A percentile compares a stretch with the other conserved stretches of the same genome.
These are phyloP conservation scores for Ictalurus furcatus DNA, from an alignment of 2,113 vertebrate genomes.

Conservation along the genomic window DNA sequence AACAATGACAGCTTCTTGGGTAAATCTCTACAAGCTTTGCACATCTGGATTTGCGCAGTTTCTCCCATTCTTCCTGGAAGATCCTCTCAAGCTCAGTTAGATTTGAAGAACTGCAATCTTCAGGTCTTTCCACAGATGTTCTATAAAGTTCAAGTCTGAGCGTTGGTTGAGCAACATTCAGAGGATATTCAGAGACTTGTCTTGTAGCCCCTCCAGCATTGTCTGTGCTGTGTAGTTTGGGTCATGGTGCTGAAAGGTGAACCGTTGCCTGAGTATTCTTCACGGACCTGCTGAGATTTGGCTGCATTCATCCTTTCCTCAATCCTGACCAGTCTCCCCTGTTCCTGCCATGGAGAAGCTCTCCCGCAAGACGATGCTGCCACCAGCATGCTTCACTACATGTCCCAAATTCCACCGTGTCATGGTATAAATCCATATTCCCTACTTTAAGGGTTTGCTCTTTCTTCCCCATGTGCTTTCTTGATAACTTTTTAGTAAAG, in stretches of 20 bases:
- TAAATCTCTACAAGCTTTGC: not conserved
- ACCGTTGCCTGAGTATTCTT: not conserved
- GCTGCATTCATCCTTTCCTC: not conserved
- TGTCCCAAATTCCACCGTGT: not conserved
- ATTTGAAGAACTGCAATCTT: not conserved
- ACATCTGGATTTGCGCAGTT: not conserved
- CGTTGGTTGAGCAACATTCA: not conserved
- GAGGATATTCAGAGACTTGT: not conserved
- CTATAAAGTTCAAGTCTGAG: not conserved
- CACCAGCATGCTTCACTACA: not conserved
- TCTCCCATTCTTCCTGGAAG: not conserved
- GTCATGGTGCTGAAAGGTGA: not conserved
- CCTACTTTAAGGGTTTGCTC: not conserved
- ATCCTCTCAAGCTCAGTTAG: not conserved
- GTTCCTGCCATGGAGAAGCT: not conserved
- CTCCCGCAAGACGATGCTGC: not conserved
- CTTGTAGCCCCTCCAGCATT: not conserved
- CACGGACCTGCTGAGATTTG: not conserved
- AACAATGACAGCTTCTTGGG: not conserved
- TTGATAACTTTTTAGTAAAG: not conserved
- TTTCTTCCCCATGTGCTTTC: not conserved
- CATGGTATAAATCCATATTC: not conserved
- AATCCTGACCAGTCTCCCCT: not conserved
- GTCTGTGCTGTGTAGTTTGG: not conserved
- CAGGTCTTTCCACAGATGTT: not conserved